Conservation (phyloP, 2,113 vertebrate species). For the Eonycteris spelaea region DNA sequence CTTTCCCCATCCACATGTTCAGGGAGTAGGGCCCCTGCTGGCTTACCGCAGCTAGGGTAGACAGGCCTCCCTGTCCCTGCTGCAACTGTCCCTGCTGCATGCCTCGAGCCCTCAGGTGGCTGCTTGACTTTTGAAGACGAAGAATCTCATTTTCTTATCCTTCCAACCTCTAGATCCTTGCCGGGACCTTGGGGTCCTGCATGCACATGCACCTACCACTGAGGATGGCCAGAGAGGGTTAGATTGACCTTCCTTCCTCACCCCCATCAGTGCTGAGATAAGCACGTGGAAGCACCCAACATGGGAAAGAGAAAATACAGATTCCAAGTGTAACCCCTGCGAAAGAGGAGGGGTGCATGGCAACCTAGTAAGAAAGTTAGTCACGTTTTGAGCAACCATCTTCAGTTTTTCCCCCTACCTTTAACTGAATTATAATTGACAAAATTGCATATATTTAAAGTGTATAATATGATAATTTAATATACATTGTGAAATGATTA, state of each 20-base stretch:
- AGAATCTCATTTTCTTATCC: not conserved
- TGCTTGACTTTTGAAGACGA: not conserved
- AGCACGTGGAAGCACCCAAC: accelerated
- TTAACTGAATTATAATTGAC: not conserved
- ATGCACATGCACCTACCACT: accelerated
- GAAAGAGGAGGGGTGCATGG: not conserved
- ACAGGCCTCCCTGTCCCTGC: not conserved
- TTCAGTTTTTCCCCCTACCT: not conserved
- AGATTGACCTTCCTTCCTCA: too few species aligned
- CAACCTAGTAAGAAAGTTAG: not conserved
- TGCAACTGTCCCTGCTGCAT: too few species aligned
- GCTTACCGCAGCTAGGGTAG: not conserved
- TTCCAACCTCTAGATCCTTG: not conserved
- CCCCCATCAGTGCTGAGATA: not conserved
- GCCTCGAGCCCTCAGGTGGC: not conserved
- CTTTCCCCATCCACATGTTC: accelerated
- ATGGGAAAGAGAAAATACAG: not conserved
- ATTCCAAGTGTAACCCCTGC: not conserved
- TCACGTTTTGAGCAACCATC: not conserved
- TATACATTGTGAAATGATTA: not conserved
- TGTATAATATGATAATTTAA: not conserved
- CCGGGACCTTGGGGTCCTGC: not conserved
- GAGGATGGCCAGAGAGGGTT: accelerated
- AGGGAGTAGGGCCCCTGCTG: not conserved
- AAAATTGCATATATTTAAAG: not conserved